phyloP scores from a whole-genome alignment of 2,888 invertebrate species.

The Andrena dorsata region DNA sequence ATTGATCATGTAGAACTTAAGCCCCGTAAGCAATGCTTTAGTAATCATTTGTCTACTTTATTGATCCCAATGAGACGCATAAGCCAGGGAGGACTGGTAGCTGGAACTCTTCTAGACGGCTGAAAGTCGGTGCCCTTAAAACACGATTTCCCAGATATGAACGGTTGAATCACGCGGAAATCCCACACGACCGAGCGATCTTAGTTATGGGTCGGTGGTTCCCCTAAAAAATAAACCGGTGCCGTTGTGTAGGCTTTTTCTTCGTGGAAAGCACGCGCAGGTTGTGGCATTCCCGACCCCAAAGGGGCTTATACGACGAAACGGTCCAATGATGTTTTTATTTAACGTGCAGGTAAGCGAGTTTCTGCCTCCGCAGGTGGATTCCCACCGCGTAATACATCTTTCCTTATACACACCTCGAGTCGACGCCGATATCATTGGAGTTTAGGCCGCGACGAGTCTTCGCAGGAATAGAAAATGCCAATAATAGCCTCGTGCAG shows the following conservation, averaged over 20 bases:
- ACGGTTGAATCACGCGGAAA: constrained; percentile 12
- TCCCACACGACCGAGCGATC: neutral
- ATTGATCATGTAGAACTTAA: no score
- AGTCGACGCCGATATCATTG: neutral
- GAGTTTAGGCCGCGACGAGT: constrained; percentile 1
- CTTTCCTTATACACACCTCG: neutral
- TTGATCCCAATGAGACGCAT: no score
- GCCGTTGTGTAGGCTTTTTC: constrained; percentile 20
- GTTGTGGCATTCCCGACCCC: constrained; percentile 3
- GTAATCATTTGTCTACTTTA: no score
- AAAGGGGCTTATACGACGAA: constrained; percentile 12
- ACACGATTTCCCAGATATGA: constrained; percentile 6
- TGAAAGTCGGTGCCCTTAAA: neutral
- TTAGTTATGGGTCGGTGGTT: neutral
- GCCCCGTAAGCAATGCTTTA: no score
- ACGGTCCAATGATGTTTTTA: constrained; percentile 35
- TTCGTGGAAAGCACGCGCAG: constrained; percentile 13
- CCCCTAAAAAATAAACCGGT: constrained; percentile 11
- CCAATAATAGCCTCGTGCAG: neutral
- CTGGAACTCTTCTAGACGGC: no score
- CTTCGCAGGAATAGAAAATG: neutral
- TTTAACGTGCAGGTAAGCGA: neutral
- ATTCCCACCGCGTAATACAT: neutral
- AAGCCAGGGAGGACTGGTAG: no score
- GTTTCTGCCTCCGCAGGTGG: neutral